phyloP scores from a whole-genome alignment of 2,888 invertebrate genomes.

The Trichopoda pennipes region DNA sequence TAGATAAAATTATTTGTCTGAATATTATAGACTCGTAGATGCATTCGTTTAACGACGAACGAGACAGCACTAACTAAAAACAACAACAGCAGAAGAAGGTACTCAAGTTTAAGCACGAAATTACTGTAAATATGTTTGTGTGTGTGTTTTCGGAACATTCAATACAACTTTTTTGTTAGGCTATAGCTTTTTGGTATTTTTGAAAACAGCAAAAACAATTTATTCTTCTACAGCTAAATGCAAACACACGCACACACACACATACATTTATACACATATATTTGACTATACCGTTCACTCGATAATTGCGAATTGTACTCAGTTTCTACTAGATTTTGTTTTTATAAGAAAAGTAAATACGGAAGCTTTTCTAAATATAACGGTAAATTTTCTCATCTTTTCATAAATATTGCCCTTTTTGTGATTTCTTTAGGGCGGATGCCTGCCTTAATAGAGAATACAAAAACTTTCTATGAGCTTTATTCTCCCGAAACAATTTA shows the following conservation, averaged over 20 bases:
- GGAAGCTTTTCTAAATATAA: slow-evolving; percentile 36
- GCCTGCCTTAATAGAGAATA: slow-evolving; percentile 34
- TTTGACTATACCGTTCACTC: too few species aligned
- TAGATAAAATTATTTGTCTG: slow-evolving; percentile 53
- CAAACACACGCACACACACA: too few species aligned
- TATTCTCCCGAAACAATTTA: slow-evolving; percentile 6
- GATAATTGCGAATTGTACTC: too few species aligned
- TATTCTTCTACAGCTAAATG: too few species aligned
- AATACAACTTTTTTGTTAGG: slow-evolving; percentile 8
- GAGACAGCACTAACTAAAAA: not conserved
- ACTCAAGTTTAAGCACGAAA: slow-evolving; percentile 1
- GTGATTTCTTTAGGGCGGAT: slow-evolving; percentile 66
- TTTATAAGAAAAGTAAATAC: not conserved
- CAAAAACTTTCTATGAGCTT: slow-evolving; percentile 11
- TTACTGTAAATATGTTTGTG: not conserved
- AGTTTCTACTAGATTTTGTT: too few species aligned
- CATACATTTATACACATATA: too few species aligned
- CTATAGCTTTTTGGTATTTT: not conserved
- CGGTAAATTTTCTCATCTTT: slow-evolving; percentile 54
- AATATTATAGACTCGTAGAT: slow-evolving; percentile 13
- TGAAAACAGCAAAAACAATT: slow-evolving; percentile 1
- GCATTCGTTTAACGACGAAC: slow-evolving; percentile 17
- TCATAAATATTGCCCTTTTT: slow-evolving; percentile 1
- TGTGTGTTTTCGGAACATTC: slow-evolving; percentile 1
- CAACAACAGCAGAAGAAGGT: not conserved